Evolutionary conservation across 2,888 invertebrate species (phyloP), one percentile per base, ranked within the genome.

Genomic region (Drosophila rubida): DNA sequence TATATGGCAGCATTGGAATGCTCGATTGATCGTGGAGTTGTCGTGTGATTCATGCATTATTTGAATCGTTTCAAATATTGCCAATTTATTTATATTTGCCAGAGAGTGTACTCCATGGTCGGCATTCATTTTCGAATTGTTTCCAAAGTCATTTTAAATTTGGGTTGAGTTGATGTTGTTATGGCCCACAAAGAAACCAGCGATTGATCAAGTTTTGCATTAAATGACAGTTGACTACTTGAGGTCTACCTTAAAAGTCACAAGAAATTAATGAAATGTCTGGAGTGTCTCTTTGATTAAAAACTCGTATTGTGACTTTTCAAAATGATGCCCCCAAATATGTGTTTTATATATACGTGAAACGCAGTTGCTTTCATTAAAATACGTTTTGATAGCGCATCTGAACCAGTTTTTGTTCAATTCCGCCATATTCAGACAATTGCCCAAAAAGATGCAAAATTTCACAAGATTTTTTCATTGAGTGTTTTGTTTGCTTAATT

Each of bases 261-360:
- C 19, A 13, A 51, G 25, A 42, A 60, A 41, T 41, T 51, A 19
- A 49, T 46, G 49, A 22, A 61, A 61, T 49, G 27, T 58, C 45
- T 32, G 49, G 32, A 22, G 27, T 19, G 35, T 8, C 13, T 27
- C 32, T 14, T 42, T 13, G 32, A 41, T 45, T 41, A 27, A n/a
- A 72, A 69, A 57, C 69, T 49, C 23, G 75, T 60, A n/a, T 30
- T 53, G 32, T 25, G 46, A 46, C 50, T 62, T 62, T 58, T 48
- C 16, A 25, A 25, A 39, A 46, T 48, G 27, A 22, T 50, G 25
- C 19, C 25, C 13, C 16, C 35, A 37, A 37, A 42, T 27, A 39
- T 39, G 14, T 22, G 30, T 23, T 32, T 54, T 14, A 25, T 35
- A 8, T 44, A 39, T n/a, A 25, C 30, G 16, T 49, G 42, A 42